phyloP scores from a whole-genome alignment of 2,113 vertebrate genomes.

The Chloropsis hardwickii region DNA sequence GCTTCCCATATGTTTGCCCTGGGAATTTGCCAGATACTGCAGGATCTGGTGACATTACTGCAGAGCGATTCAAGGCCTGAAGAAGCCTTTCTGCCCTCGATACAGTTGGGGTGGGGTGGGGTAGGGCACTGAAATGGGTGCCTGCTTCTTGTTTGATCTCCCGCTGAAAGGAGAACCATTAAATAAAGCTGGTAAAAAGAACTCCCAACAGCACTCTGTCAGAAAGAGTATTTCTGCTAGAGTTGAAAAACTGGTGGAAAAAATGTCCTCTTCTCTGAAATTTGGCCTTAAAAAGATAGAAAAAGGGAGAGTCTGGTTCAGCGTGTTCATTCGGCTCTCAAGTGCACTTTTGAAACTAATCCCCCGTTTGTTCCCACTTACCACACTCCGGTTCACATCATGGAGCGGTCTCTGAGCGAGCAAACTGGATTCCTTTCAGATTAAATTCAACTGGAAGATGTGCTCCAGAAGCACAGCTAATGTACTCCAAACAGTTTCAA shows the following conservation, averaged over 20 bases:
- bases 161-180: not conserved
- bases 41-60: constrained; percentile 44
- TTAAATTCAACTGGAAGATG: constrained; percentile 63
- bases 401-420: not conserved
- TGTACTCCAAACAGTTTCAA: constrained; percentile 1
- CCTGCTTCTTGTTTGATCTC: constrained; percentile 32
- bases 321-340: not conserved
- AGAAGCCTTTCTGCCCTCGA: not conserved
- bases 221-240: not conserved
- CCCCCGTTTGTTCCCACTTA: constrained; percentile 24
- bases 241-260: not conserved
- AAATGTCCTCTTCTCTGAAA: not conserved
- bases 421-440: constrained; percentile 64
- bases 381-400: constrained; percentile 50
- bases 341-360: constrained; percentile 1
- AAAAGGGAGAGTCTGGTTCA: not conserved
- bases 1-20: constrained; percentile 69
- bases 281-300: constrained; percentile 5
- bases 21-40: constrained; percentile 38
- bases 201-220: not conserved
- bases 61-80: not conserved
- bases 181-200: not conserved
- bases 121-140: not conserved
- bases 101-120: not conserved
- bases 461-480: constrained; percentile 61